phyloP scores from a whole-genome alignment of 2,797 vertebrate genomes.

The Brachyalestes nurse region DNA sequence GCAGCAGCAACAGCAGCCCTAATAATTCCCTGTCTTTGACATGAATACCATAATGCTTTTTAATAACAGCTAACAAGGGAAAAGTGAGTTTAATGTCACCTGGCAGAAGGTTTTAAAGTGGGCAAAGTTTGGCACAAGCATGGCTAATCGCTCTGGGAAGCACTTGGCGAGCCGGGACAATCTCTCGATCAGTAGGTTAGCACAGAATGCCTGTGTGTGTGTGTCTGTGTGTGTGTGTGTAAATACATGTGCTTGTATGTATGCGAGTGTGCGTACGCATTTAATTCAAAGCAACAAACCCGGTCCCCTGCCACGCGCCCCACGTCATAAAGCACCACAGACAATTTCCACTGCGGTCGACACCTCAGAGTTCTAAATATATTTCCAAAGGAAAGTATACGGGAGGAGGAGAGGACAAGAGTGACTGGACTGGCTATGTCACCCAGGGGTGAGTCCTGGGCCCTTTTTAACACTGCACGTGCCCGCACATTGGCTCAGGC shows the following conservation, averaged over 20 bases:
- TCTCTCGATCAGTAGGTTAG: constrained; percentile 69
- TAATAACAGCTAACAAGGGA: constrained; percentile 69
- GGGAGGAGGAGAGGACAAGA: constrained; percentile 70
- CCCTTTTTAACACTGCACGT: constrained; percentile 53
- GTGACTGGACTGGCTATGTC: constrained; percentile 65
- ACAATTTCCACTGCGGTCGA: constrained; percentile 85
- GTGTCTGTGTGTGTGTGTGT: background rate
- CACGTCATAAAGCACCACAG: constrained; percentile 89
- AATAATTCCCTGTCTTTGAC: constrained; percentile 32
- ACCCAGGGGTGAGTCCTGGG: constrained; percentile 68
- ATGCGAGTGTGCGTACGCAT: constrained; percentile 12
- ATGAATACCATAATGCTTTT: constrained; percentile 62
- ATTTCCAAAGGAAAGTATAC: constrained; percentile 79
- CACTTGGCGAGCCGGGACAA: constrained; percentile 60
- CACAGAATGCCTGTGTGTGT: constrained; percentile 23
- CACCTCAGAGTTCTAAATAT: constrained; percentile 89
- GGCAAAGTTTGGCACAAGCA: constrained; percentile 76
- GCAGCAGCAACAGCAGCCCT: constrained; percentile 14
- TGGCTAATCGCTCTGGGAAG: constrained; percentile 30
- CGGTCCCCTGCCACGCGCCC: constrained; percentile 81
- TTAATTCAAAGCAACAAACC: constrained; percentile 73
- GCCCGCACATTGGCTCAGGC: constrained; percentile 72
- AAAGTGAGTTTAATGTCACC: constrained; percentile 69
- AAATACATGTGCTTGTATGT: background rate
- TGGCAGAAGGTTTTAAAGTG: constrained; percentile 67